phyloP scores from a whole-genome alignment of 2,888 invertebrate genomes.

The Amaurobius ferox region DNA sequence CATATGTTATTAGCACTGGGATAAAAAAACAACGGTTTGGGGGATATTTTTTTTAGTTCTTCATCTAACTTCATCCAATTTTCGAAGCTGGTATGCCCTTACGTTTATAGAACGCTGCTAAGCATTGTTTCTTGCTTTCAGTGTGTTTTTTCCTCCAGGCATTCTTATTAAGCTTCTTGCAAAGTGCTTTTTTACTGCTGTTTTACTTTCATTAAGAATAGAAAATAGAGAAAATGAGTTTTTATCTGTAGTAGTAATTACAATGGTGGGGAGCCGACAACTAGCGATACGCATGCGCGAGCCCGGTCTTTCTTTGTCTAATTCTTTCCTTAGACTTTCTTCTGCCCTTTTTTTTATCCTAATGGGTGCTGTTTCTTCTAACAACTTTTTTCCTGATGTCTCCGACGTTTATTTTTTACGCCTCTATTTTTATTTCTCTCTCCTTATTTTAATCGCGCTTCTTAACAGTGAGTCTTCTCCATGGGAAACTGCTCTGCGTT shows the following conservation, averaged over 20 bases:
- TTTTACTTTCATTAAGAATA: constrained; percentile 71
- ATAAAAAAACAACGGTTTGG: constrained; percentile 24
- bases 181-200: constrained; percentile 65
- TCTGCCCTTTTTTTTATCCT: constrained; percentile 30
- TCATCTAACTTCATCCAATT: constrained; percentile 58
- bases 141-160: constrained; percentile 18
- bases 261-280: constrained; percentile 42
- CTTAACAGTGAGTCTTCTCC: constrained; percentile 57
- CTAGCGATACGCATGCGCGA: constrained; percentile 55
- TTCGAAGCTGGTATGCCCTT: constrained; percentile 38
- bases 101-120: constrained; percentile 10
- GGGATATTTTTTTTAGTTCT: constrained; percentile 24
- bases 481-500: constrained; percentile 6
- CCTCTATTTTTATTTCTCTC: constrained; percentile 26
- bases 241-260: constrained; percentile 69
- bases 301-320: constrained; percentile 35
- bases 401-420: constrained; percentile 36
- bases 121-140: constrained; percentile 55
- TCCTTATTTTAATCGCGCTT: constrained; percentile 64
- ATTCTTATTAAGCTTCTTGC: constrained; percentile 52
- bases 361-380: constrained; percentile 71
- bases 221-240: constrained; percentile 69
- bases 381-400: constrained; percentile 67
- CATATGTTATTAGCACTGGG: constrained; percentile 61
- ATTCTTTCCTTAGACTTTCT: constrained; percentile 32